Evolutionary conservation across 2,888 invertebrate species (phyloP).

Genomic region (Aphodius granarius): DNA sequence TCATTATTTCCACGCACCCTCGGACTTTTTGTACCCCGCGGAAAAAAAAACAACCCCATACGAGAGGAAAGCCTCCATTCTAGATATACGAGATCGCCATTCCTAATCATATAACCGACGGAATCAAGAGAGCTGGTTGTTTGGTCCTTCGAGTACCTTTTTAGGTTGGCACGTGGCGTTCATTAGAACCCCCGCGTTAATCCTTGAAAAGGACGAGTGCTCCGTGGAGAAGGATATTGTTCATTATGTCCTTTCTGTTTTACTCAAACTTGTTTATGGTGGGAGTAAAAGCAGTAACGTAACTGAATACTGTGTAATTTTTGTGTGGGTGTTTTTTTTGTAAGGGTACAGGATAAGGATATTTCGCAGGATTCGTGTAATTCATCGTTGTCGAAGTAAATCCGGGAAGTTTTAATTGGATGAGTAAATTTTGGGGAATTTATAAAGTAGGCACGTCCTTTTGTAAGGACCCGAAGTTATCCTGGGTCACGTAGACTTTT

Average conservation of each 20-base stretch:
- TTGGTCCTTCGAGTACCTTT: constrained; percentile 7
- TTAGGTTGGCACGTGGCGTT: constrained; percentile 22
- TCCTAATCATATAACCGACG: constrained; percentile 12
- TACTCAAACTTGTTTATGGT: neutral
- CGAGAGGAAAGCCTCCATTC: too few species aligned
- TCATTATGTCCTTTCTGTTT: neutral
- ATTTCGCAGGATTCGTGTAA: constrained; percentile 3
- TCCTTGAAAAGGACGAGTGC: constrained; percentile 21
- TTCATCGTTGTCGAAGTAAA: neutral
- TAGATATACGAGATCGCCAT: neutral
- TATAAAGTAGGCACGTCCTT: neutral
- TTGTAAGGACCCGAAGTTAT: neutral
- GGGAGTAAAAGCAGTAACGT: neutral
- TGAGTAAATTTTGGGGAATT: constrained; percentile 15
- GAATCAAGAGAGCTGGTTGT: constrained; percentile 3
- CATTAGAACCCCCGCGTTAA: constrained; percentile 21
- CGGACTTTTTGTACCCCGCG: neutral
- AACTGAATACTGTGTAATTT: constrained; percentile 9
- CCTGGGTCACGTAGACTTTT: neutral
- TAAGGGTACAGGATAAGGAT: neutral
- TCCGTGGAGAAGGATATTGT: neutral
- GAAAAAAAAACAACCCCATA: constrained; percentile 2
- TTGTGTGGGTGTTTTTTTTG: neutral
- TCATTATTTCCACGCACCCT: constrained; percentile 8
- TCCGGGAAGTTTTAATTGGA: constrained; percentile 11